Evolutionary conservation across 2,888 invertebrate species (phyloP).

Genomic region (Rutpela maculata): DNA sequence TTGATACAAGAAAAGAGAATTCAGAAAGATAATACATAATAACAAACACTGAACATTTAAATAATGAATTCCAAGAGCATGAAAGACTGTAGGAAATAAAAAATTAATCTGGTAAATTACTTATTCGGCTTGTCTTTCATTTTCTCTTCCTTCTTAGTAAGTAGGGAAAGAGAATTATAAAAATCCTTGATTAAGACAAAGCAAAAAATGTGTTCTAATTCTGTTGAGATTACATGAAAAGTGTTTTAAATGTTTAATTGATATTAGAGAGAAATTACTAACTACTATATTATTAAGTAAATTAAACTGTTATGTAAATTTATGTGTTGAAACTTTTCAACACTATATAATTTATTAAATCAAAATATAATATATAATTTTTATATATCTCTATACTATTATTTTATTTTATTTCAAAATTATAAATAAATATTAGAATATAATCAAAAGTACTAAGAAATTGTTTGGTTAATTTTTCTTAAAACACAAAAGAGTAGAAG

Average conservation of each 20-base stretch:
- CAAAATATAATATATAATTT: too few species aligned
- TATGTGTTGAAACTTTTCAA: too few species aligned
- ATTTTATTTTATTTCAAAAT: too few species aligned
- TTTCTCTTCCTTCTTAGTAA: slow-evolving; percentile 13
- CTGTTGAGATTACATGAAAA: neutral
- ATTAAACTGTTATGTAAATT: neutral
- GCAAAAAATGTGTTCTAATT: neutral
- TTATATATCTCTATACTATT: too few species aligned
- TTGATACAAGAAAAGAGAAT: neutral
- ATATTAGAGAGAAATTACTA: neutral
- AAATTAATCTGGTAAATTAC: slow-evolving; percentile 18
- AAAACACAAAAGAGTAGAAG: too few species aligned
- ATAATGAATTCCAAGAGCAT: neutral
- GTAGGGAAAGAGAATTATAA: neutral
- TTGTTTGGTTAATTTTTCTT: too few species aligned
- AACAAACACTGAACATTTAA: slow-evolving; percentile 1
- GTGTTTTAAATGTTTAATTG: neutral
- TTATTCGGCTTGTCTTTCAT: slow-evolving; percentile 17
- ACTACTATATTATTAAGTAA: neutral
- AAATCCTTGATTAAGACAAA: neutral
- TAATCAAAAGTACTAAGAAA: too few species aligned
- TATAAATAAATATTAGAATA: too few species aligned
- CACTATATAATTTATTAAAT: too few species aligned
- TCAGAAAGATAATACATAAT: neutral
- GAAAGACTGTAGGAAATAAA: slow-evolving; percentile 13